Percentiles rank a stretch among this genome's conserved stretches.
These are phyloP conservation scores for Amblyteles armatorius DNA, from an alignment of 2,888 invertebrate species.

Conservation along the genomic window DNA sequence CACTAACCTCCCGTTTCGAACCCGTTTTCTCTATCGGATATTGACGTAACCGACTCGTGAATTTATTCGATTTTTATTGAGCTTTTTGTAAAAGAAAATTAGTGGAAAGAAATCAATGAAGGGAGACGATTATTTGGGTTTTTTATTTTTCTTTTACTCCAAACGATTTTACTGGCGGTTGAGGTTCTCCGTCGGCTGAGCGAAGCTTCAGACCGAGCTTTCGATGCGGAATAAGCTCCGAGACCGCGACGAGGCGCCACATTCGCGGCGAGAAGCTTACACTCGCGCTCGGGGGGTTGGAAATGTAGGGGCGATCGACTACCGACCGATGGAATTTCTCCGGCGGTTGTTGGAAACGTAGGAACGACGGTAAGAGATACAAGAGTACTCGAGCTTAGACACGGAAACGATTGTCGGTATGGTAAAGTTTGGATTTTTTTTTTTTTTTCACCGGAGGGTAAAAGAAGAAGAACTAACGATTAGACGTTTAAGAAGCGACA, in stretches of 20 bases:
- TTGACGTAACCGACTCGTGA: background rate
- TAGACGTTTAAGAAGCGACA: background rate
- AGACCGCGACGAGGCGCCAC: slow-evolving; percentile 59
- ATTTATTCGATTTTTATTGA: background rate
- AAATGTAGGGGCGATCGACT: slow-evolving; percentile 49
- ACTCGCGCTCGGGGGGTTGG: slow-evolving; percentile 42
- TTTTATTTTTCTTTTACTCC: background rate
- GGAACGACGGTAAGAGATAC: slow-evolving; percentile 39
- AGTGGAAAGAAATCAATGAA: background rate
- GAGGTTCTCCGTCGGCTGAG: background rate
- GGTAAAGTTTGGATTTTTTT: background rate
- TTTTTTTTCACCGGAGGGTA: background rate
- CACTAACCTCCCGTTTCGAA: background rate
- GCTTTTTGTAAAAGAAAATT: background rate
- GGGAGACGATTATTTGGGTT: background rate
- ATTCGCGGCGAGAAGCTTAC: background rate
- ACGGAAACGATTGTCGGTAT: background rate
- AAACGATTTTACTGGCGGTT: slow-evolving; percentile 47
- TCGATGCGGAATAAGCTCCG: slow-evolving; percentile 23
- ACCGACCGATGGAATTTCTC: slow-evolving; percentile 55
- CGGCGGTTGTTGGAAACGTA: slow-evolving; percentile 46
- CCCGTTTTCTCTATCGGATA: background rate
- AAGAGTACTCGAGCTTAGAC: too few species aligned
- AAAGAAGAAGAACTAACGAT: background rate
- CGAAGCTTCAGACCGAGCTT: slow-evolving; percentile 43